Evolutionary conservation across 2,888 invertebrate genomes (phyloP).

Genomic region (Dicyrtoma fusca): DNA sequence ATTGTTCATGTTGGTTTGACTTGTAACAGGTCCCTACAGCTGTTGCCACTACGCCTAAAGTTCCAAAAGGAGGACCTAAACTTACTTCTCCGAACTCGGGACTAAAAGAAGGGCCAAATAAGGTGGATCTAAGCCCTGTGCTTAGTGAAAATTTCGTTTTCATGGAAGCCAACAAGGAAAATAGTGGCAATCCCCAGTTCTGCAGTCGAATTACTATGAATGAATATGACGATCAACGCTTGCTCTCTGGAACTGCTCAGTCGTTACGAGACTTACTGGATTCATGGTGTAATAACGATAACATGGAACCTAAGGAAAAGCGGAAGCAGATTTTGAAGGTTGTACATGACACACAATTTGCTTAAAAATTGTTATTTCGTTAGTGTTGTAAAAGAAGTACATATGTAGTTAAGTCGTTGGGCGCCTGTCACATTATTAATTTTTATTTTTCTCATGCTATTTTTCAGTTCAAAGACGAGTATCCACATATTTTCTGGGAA

Average conservation of each 20-base stretch:
- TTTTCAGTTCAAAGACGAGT: slow-evolving; percentile 48
- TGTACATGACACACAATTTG: not conserved
- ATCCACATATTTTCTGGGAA: slow-evolving; percentile 53
- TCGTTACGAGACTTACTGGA: slow-evolving; percentile 48
- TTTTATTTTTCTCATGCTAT: slow-evolving; percentile 13
- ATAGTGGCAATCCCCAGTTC: slow-evolving; percentile 40
- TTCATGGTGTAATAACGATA: slow-evolving; percentile 34
- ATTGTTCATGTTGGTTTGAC: no score
- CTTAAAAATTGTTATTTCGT: no score
- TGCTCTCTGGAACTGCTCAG: slow-evolving; percentile 47
- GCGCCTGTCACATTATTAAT: no score
- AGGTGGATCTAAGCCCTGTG: not conserved
- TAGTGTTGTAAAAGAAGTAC: no score
- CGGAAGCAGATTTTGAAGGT: slow-evolving; percentile 44
- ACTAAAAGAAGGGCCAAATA: not conserved
- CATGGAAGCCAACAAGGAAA: slow-evolving; percentile 43
- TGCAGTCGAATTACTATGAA: slow-evolving; percentile 52
- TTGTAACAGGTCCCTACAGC: not conserved
- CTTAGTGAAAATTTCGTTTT: slow-evolving; percentile 30
- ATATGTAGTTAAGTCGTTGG: no score
- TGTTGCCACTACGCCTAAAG: no score
- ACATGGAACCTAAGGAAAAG: slow-evolving; percentile 41
- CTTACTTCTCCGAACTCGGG: not conserved
- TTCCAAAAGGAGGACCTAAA: not conserved
- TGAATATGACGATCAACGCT: slow-evolving; percentile 51